These are phyloP conservation scores for Bubo scandiacus DNA, from an alignment of 2,113 vertebrate species.

Conservation along the genomic window DNA sequence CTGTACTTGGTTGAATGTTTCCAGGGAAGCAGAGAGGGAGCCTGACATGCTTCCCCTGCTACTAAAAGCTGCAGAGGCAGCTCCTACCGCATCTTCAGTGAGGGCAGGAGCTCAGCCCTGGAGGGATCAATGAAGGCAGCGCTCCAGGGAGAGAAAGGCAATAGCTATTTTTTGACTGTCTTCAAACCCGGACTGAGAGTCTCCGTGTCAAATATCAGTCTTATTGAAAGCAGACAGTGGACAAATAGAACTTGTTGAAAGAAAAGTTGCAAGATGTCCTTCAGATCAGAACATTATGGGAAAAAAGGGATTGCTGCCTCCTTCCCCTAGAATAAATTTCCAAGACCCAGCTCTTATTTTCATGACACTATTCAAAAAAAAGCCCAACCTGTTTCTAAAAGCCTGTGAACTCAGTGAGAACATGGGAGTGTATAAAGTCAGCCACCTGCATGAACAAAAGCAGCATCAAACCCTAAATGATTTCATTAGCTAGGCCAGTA, in stretches of 20 bases:
- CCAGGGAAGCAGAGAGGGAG: background rate
- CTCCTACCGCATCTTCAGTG: fast-evolving
- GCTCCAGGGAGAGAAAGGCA: background rate
- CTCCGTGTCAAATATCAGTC: background rate
- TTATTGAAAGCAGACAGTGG: background rate
- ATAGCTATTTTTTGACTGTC: background rate
- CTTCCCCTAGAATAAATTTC: background rate
- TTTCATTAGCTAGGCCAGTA: background rate
- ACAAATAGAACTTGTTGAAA: background rate
- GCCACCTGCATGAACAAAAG: background rate
- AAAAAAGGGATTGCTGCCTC: background rate
- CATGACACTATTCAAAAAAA: background rate
- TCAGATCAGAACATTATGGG: background rate
- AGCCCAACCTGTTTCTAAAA: background rate
- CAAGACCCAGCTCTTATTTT: background rate
- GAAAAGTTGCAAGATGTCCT: background rate
- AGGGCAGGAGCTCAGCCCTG: background rate
- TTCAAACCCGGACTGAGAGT: background rate
- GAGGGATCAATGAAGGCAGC: background rate
- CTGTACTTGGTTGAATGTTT: background rate
- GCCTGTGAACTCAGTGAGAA: background rate
- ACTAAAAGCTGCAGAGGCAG: background rate
- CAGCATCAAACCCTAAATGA: background rate
- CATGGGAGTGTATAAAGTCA: background rate
- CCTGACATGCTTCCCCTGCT: background rate